Percentiles rank a stretch among this genome's conserved stretches.
phyloP scores from a whole-genome alignment of 1,140 invertebrate species.

The Drosophila bocki region DNA sequence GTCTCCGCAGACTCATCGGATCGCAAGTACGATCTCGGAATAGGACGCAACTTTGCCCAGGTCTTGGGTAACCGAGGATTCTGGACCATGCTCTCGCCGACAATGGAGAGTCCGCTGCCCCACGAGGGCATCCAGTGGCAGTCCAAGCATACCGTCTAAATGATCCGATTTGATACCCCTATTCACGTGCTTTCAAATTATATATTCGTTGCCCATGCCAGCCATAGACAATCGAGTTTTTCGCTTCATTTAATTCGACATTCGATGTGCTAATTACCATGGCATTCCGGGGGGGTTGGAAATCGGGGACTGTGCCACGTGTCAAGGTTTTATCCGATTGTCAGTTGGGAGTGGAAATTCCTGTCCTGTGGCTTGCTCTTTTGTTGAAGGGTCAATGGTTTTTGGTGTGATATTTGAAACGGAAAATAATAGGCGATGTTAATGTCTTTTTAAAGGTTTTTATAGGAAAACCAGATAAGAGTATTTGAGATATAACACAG shows the following conservation, averaged over 20 bases:
- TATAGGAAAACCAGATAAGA: neutral
- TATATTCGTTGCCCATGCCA: slow-evolving; percentile 27
- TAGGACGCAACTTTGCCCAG: slow-evolving; percentile 88
- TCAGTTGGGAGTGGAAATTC: slow-evolving; percentile 14
- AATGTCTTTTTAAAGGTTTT: neutral
- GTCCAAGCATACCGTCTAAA: slow-evolving; percentile 9
- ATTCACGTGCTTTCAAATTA: slow-evolving; percentile 1
- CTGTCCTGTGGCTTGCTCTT: neutral
- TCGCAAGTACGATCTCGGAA: slow-evolving; percentile 89
- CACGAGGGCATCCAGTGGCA: slow-evolving; percentile 88
- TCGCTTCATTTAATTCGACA: slow-evolving; percentile 63
- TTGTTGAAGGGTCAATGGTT: neutral
- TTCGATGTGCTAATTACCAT: slow-evolving; percentile 59
- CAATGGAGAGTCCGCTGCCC: slow-evolving; percentile 90
- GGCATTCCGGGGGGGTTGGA: neutral
- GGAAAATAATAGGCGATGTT: neutral
- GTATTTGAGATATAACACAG: neutral
- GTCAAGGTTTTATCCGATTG: slow-evolving; percentile 31
- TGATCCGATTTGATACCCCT: neutral
- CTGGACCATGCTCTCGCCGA: slow-evolving; percentile 90
- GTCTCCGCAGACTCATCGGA: slow-evolving; percentile 1
- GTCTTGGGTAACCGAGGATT: slow-evolving; percentile 91
- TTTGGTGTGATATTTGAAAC: neutral
- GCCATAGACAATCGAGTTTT: slow-evolving; percentile 56
- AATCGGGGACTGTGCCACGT: slow-evolving; percentile 14